Conservation (phyloP, 2,888 invertebrate species). For the Drosophila phalerata region DNA sequence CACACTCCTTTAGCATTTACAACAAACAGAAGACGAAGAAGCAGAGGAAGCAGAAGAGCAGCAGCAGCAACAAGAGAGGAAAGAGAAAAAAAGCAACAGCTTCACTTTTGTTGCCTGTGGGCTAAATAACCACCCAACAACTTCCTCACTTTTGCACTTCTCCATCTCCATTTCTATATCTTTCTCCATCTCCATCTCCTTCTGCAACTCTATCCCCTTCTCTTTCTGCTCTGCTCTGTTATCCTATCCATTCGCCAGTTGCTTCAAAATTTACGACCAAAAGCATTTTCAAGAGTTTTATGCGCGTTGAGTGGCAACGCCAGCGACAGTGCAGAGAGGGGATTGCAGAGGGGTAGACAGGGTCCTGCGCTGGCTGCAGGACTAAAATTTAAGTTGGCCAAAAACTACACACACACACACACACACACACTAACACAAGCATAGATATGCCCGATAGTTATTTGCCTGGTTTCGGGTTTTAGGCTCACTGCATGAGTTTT, state of each 20-base stretch:
- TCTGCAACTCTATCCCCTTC: neutral
- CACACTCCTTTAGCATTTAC: neutral
- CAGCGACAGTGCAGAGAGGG: constrained; percentile 3
- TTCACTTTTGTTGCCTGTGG: constrained; percentile 47
- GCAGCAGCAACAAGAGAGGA: constrained; percentile 1
- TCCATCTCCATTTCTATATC: neutral
- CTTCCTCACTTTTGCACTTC: neutral
- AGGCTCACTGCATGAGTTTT: constrained; percentile 40
- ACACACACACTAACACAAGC: constrained; percentile 2
- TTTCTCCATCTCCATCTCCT: neutral
- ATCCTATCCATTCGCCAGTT: constrained; percentile 54
- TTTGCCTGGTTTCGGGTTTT: constrained; percentile 39
- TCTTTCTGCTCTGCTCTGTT: constrained; percentile 4
- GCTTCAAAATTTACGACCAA: constrained; percentile 79
- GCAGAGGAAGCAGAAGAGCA: too few relatives aligned
- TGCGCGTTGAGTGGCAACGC: constrained; percentile 67
- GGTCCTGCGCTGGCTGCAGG: constrained; percentile 23
- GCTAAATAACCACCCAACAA: constrained; percentile 27
- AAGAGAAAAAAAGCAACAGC: constrained; percentile 12
- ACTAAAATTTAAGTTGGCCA: constrained; percentile 45
- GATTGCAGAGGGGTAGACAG: neutral
- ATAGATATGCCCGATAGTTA: constrained; percentile 33
- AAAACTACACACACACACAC: constrained; percentile 28
- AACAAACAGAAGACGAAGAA: constrained; percentile 2
- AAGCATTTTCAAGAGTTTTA: constrained; percentile 81